Evolutionary conservation across 1,140 invertebrate species (phyloP).

Genomic region (Mycetomoellerius zeteki): DNA sequence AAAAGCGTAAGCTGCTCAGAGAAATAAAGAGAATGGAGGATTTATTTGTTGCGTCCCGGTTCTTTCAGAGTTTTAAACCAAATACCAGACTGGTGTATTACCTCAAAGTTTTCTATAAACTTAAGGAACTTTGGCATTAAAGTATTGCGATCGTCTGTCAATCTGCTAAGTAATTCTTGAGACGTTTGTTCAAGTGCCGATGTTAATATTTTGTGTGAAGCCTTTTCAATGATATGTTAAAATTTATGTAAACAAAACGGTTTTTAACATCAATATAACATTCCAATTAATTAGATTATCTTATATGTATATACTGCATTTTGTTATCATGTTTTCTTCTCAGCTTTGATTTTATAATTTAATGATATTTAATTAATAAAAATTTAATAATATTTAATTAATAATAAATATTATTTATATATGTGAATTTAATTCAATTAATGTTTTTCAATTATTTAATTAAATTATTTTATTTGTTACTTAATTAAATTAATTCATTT

Average conservation of each 20-base stretch:
- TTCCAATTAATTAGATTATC: neutral
- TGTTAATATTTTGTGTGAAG: neutral
- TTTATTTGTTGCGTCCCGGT: slow-evolving; percentile 74
- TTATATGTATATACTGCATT: neutral
- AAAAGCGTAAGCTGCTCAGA: slow-evolving; percentile 76
- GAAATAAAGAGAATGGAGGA: slow-evolving; percentile 59
- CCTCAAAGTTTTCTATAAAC: slow-evolving; percentile 45
- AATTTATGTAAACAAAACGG: neutral
- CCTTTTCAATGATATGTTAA: neutral
- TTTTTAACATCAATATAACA: neutral
- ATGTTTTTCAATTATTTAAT: neutral
- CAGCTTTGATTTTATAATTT: neutral
- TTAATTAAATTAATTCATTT: neutral
- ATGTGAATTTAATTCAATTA: neutral
- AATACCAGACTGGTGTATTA: slow-evolving; percentile 23
- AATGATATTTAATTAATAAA: no score
- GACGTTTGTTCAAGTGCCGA: neutral
- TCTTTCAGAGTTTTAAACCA: slow-evolving; percentile 70
- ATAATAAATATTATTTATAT: no score
- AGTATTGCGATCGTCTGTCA: slow-evolving; percentile 34
- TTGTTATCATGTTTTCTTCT: neutral
- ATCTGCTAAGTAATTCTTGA: slow-evolving; percentile 17
- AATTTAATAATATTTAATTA: no score
- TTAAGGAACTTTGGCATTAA: slow-evolving; percentile 53
- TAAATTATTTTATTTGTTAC: neutral